Conservation (phyloP, 2,888 invertebrate species). For the Prostheceraeus crozeri region DNA sequence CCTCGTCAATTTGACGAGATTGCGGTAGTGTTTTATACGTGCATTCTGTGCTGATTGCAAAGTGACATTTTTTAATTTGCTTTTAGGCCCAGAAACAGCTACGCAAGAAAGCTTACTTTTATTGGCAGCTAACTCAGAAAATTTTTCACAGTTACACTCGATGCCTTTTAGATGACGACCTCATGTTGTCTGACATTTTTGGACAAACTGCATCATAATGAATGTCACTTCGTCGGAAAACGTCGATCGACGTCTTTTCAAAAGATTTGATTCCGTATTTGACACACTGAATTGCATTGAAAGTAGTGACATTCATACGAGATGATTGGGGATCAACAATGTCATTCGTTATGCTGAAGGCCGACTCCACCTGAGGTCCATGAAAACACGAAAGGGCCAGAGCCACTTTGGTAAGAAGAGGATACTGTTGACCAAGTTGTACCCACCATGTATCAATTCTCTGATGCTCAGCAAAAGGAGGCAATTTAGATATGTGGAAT, state of each 20-base stretch:
- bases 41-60: slow-evolving; percentile 4
- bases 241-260: slow-evolving; percentile 25
- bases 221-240: slow-evolving; percentile 32
- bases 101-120: slow-evolving; percentile 3
- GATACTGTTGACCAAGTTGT: slow-evolving; percentile 1
- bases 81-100: not conserved
- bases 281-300: slow-evolving; percentile 40
- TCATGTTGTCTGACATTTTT: slow-evolving; percentile 30
- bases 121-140: not conserved
- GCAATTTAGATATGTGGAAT: slow-evolving; percentile 4
- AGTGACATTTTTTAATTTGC: not conserved
- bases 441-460: slow-evolving; percentile 12
- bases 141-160: not conserved
- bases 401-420: slow-evolving; percentile 3
- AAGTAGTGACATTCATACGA: slow-evolving; percentile 2
- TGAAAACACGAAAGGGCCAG: slow-evolving; percentile 15
- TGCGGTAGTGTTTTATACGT: slow-evolving; percentile 5
- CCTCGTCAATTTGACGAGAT: not conserved
- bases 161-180: slow-evolving; percentile 18
- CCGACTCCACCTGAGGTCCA: slow-evolving; percentile 12
- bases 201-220: slow-evolving; percentile 25
- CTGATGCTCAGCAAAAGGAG: not conserved
- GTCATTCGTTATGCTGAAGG: slow-evolving; percentile 8
- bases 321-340: slow-evolving; percentile 16
- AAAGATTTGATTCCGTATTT: slow-evolving; percentile 41